Evolutionary conservation across 2,113 vertebrate genomes (phyloP).

Genomic region (Cyphomyrus plagiostoma): DNA sequence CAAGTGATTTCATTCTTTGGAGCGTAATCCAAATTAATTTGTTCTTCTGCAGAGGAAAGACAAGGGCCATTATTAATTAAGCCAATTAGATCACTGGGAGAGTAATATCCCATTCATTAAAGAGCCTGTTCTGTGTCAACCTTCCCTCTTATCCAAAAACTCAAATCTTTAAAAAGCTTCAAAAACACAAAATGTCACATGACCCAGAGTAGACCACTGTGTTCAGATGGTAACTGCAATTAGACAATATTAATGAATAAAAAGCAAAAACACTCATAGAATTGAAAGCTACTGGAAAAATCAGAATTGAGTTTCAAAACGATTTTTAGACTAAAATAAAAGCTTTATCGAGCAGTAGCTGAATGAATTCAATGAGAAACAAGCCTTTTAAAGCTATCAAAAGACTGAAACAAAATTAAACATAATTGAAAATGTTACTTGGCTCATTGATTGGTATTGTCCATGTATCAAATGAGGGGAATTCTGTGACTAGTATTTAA

Average conservation of each 20-base stretch:
- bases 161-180: constrained; percentile 45
- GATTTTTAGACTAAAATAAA: not conserved
- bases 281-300: constrained; percentile 42
- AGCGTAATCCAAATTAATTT: constrained; percentile 61
- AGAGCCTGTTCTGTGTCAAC: constrained; percentile 46
- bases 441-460: not conserved
- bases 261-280: constrained; percentile 30
- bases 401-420: not conserved
- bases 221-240: constrained; percentile 50
- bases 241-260: constrained; percentile 46
- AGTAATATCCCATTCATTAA: constrained; percentile 62
- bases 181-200: constrained; percentile 53
- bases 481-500: not conserved
- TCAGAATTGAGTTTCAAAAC: not conserved
- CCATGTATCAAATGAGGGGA: not conserved
- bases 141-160: constrained; percentile 49
- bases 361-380: not conserved
- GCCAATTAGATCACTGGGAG: constrained; percentile 68
- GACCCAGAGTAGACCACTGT: constrained; percentile 35
- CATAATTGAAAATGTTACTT: not conserved
- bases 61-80: constrained; percentile 65
- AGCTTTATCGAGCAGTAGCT: not conserved
- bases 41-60: constrained; percentile 49
- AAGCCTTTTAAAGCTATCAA: not conserved
- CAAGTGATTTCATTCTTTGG: constrained; percentile 53